phyloP scores from a whole-genome alignment of 1,140 invertebrate species.

The Platyscapa corneri region DNA sequence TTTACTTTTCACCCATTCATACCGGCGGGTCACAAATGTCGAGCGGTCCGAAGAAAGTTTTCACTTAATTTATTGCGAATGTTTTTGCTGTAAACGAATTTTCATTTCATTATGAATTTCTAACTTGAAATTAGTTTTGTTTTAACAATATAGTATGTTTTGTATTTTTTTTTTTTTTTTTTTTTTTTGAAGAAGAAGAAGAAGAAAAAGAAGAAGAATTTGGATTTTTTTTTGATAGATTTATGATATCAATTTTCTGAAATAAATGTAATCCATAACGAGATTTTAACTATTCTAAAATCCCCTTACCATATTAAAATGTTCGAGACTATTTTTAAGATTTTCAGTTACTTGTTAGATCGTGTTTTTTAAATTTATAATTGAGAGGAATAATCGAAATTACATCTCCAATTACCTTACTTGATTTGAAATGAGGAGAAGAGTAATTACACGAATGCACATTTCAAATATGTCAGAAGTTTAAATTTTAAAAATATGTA shows the following conservation, averaged over 20 bases:
- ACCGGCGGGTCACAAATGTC: neutral
- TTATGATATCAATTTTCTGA: neutral
- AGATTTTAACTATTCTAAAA: neutral
- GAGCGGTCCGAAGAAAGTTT: neutral
- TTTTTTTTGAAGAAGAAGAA: too few species aligned
- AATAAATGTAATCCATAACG: neutral
- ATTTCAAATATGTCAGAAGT: neutral
- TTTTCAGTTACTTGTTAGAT: neutral
- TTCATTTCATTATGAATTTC: constrained; percentile 3
- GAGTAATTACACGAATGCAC: neutral
- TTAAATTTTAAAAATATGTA: neutral
- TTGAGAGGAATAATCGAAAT: constrained; percentile 14
- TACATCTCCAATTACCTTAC: neutral
- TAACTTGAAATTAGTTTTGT: neutral
- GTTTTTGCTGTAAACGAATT: neutral
- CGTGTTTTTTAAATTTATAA: neutral
- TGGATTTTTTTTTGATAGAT: neutral
- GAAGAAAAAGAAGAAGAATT: too few species aligned
- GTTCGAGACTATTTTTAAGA: neutral
- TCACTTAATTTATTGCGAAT: neutral
- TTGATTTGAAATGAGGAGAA: neutral
- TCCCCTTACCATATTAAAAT: neutral
- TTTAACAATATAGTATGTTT: neutral
- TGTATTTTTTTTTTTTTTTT: neutral
- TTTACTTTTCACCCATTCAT: constrained; percentile 1